These are phyloP conservation scores for Megalops atlanticus DNA, from an alignment of 2,113 vertebrate genomes.

Conservation along the genomic window DNA sequence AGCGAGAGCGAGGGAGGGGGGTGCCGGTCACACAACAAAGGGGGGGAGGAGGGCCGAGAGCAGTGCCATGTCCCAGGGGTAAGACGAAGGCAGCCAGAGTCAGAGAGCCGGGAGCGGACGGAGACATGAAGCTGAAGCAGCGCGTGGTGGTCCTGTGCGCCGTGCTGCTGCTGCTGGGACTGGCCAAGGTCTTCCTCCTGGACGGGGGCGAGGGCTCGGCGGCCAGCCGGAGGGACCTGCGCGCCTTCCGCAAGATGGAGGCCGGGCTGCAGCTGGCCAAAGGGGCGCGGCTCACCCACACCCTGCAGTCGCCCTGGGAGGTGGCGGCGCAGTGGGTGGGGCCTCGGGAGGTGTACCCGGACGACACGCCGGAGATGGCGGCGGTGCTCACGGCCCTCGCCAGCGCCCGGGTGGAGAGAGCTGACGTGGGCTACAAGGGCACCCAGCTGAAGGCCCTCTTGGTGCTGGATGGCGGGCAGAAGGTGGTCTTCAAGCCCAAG, in stretches of 20 bases:
- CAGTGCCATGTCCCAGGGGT: constrained; percentile 26
- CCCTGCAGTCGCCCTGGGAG: constrained; percentile 96
- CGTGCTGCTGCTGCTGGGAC: constrained; percentile 92
- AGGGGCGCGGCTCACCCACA: constrained; percentile 86
- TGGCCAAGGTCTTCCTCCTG: constrained; percentile 96
- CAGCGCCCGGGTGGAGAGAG: constrained; percentile 83
- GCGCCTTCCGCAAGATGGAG: constrained; percentile 93
- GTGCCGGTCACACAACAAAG: constrained; percentile 27
- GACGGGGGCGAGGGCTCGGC: constrained; percentile 94
- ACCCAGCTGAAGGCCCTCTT: constrained; percentile 95
- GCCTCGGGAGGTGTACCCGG: constrained; percentile 93
- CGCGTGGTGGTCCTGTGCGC: constrained; percentile 90
- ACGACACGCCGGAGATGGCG: constrained; percentile 93
- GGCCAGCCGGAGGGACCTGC: constrained; percentile 88
- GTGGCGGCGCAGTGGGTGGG: constrained; percentile 97
- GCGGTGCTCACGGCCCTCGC: constrained; percentile 89
- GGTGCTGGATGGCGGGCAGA: constrained; percentile 94
- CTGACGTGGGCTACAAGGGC: constrained; percentile 95
- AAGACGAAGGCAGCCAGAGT: constrained; percentile 20
- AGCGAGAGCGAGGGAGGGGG: constrained; percentile 56
- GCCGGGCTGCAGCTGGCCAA: constrained; percentile 79
- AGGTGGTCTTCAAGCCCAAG: constrained; percentile 98
- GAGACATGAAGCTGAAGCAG: constrained; percentile 97
- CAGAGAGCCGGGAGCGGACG: background rate
- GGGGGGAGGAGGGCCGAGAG: constrained; percentile 32